Base-by-base conservation (phyloP, 2,888 invertebrate species). In the Ophonus ardosiacus region DNA sequence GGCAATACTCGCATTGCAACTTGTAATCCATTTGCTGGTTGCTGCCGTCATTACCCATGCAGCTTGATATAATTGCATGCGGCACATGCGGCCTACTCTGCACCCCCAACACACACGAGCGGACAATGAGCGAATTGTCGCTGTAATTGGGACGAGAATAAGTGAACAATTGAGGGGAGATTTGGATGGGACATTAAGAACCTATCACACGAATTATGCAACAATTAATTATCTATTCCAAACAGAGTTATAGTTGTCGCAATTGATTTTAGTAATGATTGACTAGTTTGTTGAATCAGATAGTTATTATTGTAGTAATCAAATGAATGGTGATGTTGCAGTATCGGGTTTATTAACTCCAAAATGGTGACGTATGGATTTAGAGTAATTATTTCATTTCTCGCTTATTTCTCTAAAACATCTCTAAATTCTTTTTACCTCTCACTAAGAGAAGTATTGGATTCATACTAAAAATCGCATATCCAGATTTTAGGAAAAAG, bases 21-120 rank as follows among this genome's bases (percentile, higher is more conserved):
- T 68, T 38, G 68, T 68, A 68, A 68, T 68, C 68, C 68, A 68
- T 68, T 68, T 68, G 68, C 24, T 65, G 31, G 31, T 31, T 51
- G 43, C 43, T 4, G 31, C 15, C 68, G 40, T 68, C 68, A 68
- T 68, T 68, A 68, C 24, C 68, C 68, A 38, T 68, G 68, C 40
- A 68, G 15, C 15, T 15, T n/a, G 68, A 68, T 68, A 68, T 68
- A 68, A 68, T 68, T 68, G 68, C 68, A 68, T 38, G 68, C 63
- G n/a, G 21, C 7, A 15, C 17, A 24, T 65, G 24, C 68, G 15
- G 31, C 31, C 21, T 31, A 31, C 31, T 31, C 3, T 31, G 31
- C 31, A 31, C 31, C 24, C n/a, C 24, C 13, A 24, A 24, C 65
- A 65, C 65, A 18, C 31, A 65, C 24, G 21, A 65, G 65, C 68